These are phyloP conservation scores for Caranx ignobilis DNA, from an alignment of 2,113 vertebrate species.

Conservation along the genomic window DNA sequence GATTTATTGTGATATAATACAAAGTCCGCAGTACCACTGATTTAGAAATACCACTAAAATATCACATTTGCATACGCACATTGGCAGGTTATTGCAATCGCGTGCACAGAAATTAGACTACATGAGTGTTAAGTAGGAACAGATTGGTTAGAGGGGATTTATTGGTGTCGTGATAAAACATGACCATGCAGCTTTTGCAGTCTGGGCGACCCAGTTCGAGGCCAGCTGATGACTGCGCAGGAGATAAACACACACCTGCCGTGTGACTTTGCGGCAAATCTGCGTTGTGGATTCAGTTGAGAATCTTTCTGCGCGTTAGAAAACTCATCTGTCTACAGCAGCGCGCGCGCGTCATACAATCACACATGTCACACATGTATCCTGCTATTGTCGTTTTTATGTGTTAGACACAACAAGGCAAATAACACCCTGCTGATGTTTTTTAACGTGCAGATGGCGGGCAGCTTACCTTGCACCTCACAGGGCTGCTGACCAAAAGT, in stretches of 20 bases:
- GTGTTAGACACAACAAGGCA: slow-evolving; percentile 1
- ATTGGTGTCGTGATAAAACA: slow-evolving; percentile 46
- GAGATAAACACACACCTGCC: slow-evolving; percentile 52
- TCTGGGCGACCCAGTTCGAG: slow-evolving; percentile 53
- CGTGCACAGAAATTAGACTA: not conserved
- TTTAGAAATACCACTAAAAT: not conserved
- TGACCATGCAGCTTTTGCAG: slow-evolving; percentile 66
- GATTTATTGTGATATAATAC: not conserved
- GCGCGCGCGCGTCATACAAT: not conserved
- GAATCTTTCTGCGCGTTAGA: slow-evolving; percentile 1
- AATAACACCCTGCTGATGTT: not conserved
- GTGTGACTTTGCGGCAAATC: slow-evolving; percentile 75
- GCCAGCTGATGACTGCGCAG: slow-evolving; percentile 68
- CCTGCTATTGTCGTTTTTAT: not conserved
- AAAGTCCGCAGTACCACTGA: not conserved
- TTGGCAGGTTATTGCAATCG: not conserved
- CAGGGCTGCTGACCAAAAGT: not conserved
- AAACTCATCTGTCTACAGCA: not conserved
- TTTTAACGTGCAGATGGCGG: not conserved
- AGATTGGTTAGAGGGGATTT: not conserved
- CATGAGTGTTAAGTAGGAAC: not conserved
- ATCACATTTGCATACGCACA: not conserved
- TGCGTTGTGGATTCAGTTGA: slow-evolving; percentile 16
- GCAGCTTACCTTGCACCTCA: slow-evolving; percentile 55
- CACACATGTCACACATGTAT: not conserved